phyloP scores from a whole-genome alignment of 2,113 vertebrate species.

The Addax nasomaculatus region DNA sequence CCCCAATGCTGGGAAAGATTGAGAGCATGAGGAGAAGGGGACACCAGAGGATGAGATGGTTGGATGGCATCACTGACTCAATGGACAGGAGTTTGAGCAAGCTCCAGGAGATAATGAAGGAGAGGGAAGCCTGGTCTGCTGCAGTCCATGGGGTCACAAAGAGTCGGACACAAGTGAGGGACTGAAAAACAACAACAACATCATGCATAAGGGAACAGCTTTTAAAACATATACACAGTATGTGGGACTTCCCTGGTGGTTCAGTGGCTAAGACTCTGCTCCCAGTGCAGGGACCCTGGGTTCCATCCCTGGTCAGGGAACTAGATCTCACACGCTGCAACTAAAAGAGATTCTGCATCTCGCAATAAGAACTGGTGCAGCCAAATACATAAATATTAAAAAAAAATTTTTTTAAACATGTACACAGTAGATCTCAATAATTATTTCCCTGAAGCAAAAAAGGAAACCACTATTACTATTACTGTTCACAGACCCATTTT shows the following conservation, averaged over 20 bases:
- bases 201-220: background rate
- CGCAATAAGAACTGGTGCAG: background rate
- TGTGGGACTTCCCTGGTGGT: background rate
- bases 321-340: background rate
- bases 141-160: background rate
- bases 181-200: background rate
- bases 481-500: background rate
- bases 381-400: background rate
- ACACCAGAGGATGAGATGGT: background rate
- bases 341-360: background rate
- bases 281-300: background rate
- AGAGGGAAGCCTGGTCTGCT: background rate
- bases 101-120: background rate
- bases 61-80: background rate
- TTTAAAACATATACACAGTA: background rate
- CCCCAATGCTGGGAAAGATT: background rate
- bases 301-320: background rate
- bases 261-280: background rate
- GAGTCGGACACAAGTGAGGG: accelerated
- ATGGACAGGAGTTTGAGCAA: background rate
- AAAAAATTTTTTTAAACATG: background rate
- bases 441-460: background rate
- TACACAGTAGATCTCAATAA: background rate
- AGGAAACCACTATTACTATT: background rate
- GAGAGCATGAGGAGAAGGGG: background rate